Evolutionary conservation across 2,113 vertebrate genomes (phyloP), one percentile per base, ranked within the genome.

Genomic region (Tenebrosternarchus preto): DNA sequence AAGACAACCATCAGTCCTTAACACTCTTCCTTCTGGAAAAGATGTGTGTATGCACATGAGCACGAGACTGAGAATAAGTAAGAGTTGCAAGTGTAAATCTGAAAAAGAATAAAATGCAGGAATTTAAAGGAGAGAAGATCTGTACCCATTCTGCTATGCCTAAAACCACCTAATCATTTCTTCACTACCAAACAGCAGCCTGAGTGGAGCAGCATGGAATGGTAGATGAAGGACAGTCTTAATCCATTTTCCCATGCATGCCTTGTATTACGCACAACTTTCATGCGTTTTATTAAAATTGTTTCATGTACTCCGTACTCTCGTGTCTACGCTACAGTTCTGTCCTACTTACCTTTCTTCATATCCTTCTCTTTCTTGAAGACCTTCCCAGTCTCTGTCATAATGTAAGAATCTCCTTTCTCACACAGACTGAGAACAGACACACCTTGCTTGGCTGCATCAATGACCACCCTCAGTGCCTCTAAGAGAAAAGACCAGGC

Each of bases 351-450:
- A 98, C 97, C 97, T 95, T 99, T 99, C 84, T 99, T 99, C 94
- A 98, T 98, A 50, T 99, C 97, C 39, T 99, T 99, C 75, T 99
- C 97, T 91, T 94, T 98, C 89, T 98, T 99, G 92, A 98, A 99
- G 81, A 99, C 95, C 88, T 98, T 99, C 17, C 95, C 95, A 0
- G 96, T 98, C 90, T 98, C 96, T 19, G 94, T 91, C 94, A 95
- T 95, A 84, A 99, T 97, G 91, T 96, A 93, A 86, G 93, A 90
- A 7, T 99, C 98, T 1, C 97, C 97, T 85, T 95, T 98, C 87
- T 95, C 94, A 59, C 97, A 99, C 31, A 99, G 91, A 84, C 92
- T 94, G 69, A 98, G 91, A n/a, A 98, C 95, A 0, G 96, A 96
- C 0, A 93, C 90, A 3, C 95, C 96, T 0, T 93, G 82, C 43